Evolutionary conservation across 2,888 invertebrate genomes (phyloP).

Genomic region (Chloroclysta siterata): DNA sequence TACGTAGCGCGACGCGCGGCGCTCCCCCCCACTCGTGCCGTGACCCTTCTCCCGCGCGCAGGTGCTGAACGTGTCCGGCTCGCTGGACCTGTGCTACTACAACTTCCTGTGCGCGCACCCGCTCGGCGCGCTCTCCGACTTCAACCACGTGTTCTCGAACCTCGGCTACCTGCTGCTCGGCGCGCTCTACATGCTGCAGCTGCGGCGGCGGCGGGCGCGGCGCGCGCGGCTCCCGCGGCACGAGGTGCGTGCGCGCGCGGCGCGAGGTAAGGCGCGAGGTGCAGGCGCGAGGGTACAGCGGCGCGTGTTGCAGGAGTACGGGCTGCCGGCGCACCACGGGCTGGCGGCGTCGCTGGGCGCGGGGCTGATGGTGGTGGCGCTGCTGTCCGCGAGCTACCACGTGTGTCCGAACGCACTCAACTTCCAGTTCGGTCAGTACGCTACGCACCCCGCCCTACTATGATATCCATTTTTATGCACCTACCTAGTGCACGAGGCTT

Average conservation of each 20-base stretch:
- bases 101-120: slow-evolving; percentile 96
- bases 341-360: slow-evolving; percentile 94
- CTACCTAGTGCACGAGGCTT: no score
- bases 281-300: background rate
- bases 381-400: slow-evolving; percentile 94
- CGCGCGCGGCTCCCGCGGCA: slow-evolving; percentile 55
- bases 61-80: slow-evolving; percentile 91
- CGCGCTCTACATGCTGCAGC: slow-evolving; percentile 90
- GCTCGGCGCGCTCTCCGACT: slow-evolving; percentile 89
- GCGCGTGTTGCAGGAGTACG: slow-evolving; percentile 82
- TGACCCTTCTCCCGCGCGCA: slow-evolving; percentile 59
- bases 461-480: no score
- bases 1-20: no score
- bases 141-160: slow-evolving; percentile 95
- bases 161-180: slow-evolving; percentile 93
- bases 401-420: slow-evolving; percentile 95
- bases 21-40: no score
- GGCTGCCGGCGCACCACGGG: slow-evolving; percentile 93
- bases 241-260: slow-evolving; percentile 53
- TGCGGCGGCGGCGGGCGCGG: slow-evolving; percentile 66
- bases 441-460: no score
- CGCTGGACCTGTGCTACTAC: slow-evolving; percentile 95
- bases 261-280: background rate
- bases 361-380: slow-evolving; percentile 94
- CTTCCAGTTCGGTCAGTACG: slow-evolving; percentile 92